These are phyloP conservation scores for Crotophaga sulcirostris DNA, from an alignment of 2,113 vertebrate genomes.

Conservation along the genomic window DNA sequence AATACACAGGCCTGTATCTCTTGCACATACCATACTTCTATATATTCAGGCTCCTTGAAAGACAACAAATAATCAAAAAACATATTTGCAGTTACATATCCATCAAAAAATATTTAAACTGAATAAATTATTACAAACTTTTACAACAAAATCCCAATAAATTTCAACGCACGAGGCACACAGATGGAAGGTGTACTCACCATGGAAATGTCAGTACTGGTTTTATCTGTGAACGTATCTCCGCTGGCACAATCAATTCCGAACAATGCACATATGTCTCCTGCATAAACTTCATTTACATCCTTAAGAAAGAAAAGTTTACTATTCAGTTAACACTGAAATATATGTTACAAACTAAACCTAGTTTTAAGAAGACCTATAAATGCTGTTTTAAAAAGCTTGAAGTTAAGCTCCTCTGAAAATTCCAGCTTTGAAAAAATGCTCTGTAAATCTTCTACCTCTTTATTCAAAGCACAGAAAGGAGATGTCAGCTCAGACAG, in stretches of 20 bases:
- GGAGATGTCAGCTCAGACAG: background rate
- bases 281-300: constrained; percentile 88
- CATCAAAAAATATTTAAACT: background rate
- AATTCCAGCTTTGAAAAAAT: background rate
- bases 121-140: background rate
- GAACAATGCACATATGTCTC: constrained; percentile 95
- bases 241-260: constrained; percentile 97
- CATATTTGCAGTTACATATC: background rate
- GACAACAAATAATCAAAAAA: background rate
- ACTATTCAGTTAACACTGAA: background rate
- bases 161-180: fast-evolving
- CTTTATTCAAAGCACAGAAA: background rate
- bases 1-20: background rate
- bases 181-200: constrained; percentile 62
- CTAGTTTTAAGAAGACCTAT: background rate
- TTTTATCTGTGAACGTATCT: constrained; percentile 90
- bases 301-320: constrained; percentile 76
- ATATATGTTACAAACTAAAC: background rate
- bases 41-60: background rate
- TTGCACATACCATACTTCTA: too few relatives aligned
- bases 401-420: background rate
- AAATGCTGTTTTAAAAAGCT: background rate
- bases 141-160: background rate
- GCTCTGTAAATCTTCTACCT: background rate
- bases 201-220: constrained; percentile 86